Evolutionary conservation across 37 sponge, comb jelly and placozoan species (phyloP).

Genomic region (Petrosia ficiformis): DNA sequence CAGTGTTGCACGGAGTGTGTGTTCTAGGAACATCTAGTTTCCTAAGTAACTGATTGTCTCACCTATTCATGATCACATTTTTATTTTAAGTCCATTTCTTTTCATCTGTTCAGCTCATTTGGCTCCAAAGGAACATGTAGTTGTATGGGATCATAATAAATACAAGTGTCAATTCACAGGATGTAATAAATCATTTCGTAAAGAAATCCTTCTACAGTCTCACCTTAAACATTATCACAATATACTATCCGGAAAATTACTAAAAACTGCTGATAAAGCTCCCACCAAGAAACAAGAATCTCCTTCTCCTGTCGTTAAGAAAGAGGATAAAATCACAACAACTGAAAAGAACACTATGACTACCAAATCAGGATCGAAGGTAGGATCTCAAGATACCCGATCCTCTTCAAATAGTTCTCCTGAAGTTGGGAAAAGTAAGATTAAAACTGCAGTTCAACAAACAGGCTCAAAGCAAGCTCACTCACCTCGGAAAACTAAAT

Average conservation of each 20-base stretch:
- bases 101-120: slow-evolving; percentile 10
- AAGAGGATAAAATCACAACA: neutral
- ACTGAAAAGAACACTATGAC: neutral
- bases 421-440: too few relatives aligned
- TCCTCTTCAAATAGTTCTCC: too few relatives aligned
- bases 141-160: slow-evolving; percentile 71
- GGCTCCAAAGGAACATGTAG: slow-evolving; percentile 69
- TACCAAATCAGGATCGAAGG: too few relatives aligned
- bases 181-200: slow-evolving; percentile 79
- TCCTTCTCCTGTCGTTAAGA: neutral
- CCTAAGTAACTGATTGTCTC: too few relatives aligned
- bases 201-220: slow-evolving; percentile 57
- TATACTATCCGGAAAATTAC: neutral
- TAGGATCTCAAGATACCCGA: too few relatives aligned
- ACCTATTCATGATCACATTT: neutral
- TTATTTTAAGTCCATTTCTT: neutral
- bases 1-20: too few relatives aligned
- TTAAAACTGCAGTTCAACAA: too few relatives aligned
- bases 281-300: too few relatives aligned
- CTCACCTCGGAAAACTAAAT: too few relatives aligned
- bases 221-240: slow-evolving; percentile 83
- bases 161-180: slow-evolving; percentile 65
- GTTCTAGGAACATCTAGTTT: too few relatives aligned
- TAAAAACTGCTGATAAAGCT: too few relatives aligned
- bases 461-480: too few relatives aligned